These are phyloP conservation scores for Cryptoblepharus egeriae DNA, from an alignment of 2,797 vertebrate species.

Conservation along the genomic window DNA sequence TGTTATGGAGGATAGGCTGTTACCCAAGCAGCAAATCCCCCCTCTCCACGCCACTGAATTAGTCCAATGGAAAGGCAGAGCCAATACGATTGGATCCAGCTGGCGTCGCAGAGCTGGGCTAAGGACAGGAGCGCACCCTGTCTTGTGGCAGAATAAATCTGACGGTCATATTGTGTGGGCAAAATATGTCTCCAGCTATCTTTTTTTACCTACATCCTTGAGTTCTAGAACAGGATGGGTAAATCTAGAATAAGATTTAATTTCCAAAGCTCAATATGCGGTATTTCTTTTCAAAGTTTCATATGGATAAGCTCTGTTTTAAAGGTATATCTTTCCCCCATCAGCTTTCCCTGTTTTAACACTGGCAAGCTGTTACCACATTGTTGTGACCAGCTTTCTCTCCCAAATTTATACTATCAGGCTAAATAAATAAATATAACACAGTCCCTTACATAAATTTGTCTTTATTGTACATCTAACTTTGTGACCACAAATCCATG, in stretches of 20 bases:
- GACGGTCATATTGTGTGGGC: not conserved
- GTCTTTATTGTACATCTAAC: not conserved
- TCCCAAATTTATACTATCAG: not conserved
- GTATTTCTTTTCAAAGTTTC: not conserved
- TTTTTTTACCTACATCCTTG: not conserved
- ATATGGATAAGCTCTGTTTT: not conserved
- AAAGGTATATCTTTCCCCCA: not conserved
- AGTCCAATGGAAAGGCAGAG: too few species aligned
- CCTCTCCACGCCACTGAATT: too few species aligned
- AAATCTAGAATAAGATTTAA: not conserved
- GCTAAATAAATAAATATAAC: not conserved
- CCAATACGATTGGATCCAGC: too few species aligned
- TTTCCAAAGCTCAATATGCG: not conserved
- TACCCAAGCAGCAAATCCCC: too few species aligned
- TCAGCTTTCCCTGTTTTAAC: not conserved
- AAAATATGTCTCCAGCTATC: too few species aligned
- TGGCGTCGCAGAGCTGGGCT: too few species aligned
- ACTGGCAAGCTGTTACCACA: not conserved
- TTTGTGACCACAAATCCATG: slow-evolving; percentile 13
- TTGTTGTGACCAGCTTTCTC: not conserved
- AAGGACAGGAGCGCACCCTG: too few species aligned
- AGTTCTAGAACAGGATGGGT: not conserved
- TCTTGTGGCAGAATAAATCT: not conserved
- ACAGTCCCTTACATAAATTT: slow-evolving; percentile 1
- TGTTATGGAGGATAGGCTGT: too few species aligned